Conservation (phyloP, 1,140 invertebrate species). For the Scaptomyza montana region DNA sequence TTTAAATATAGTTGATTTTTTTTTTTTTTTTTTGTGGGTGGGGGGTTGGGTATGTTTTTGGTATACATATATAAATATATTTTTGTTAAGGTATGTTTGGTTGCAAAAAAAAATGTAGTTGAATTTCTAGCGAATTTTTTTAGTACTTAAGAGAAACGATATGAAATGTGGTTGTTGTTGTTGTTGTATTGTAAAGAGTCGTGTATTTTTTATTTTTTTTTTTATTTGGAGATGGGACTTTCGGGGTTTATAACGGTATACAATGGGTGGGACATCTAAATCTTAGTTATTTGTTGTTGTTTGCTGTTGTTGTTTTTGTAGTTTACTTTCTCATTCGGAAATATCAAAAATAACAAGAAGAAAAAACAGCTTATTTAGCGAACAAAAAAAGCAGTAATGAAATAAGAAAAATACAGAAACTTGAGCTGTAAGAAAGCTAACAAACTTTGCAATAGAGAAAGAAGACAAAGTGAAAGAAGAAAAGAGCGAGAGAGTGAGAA, state of each 20-base stretch:
- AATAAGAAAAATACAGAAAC: conserved; percentile 12
- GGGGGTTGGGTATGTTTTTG: conserved; percentile 28
- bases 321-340: conserved; percentile 41
- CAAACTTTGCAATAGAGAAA: conserved; percentile 28
- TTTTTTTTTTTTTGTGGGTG: conserved; percentile 29
- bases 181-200: conserved; percentile 69
- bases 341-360: conserved; percentile 39
- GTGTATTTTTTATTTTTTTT: conserved; percentile 9
- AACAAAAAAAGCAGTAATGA: conserved; percentile 10
- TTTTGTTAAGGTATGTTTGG: conserved; percentile 43
- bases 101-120: conserved; percentile 26
- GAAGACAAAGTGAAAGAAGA: conserved; percentile 31
- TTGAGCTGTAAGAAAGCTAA: conserved; percentile 38
- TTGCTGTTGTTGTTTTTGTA: conserved; percentile 51
- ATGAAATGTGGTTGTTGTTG: conserved; percentile 78
- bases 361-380: conserved; percentile 7
- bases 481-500: conserved; percentile 46
- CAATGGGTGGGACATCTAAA: conserved; percentile 40
- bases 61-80: neutral
- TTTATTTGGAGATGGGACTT: conserved; percentile 25
- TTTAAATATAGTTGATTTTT: conserved; percentile 40
- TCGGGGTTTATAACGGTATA: conserved; percentile 26
- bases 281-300: conserved; percentile 56
- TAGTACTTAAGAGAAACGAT: conserved; percentile 66
- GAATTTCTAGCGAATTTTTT: conserved; percentile 57